A percentile compares a stretch with the other conserved stretches of the same genome.
Conservation (phyloP, 1,140 invertebrate species). For the Diorhabda carinulata region DNA sequence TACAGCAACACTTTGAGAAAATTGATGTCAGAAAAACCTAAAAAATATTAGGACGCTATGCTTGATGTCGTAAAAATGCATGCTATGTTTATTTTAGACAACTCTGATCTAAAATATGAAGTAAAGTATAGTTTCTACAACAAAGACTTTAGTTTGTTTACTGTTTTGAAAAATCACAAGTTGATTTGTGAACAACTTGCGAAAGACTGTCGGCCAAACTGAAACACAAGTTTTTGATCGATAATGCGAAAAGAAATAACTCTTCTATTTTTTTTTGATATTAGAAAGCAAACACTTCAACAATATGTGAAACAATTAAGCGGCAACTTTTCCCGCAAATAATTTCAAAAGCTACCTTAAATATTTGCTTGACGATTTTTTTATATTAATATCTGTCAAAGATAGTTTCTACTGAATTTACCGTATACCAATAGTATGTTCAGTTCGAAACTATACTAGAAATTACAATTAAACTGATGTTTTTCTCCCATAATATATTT, state of each 20-base stretch:
- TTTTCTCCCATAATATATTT: no score
- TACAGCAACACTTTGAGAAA: background rate
- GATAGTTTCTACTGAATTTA: no score
- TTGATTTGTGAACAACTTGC: background rate
- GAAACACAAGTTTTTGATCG: background rate
- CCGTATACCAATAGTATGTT: no score
- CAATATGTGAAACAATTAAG: no score
- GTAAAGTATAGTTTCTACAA: background rate
- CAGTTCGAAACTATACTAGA: no score
- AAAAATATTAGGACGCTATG: background rate
- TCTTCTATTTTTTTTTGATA: background rate
- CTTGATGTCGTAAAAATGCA: background rate
- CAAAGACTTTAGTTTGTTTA: background rate
- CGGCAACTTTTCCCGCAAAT: no score
- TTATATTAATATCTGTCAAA: no score
- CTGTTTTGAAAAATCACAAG: background rate
- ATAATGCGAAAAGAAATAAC: background rate
- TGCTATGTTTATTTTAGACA: background rate
- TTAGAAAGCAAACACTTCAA: no score
- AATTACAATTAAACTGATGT: no score
- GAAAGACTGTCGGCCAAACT: background rate
- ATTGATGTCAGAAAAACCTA: background rate
- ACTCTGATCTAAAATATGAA: background rate
- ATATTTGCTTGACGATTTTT: no score
- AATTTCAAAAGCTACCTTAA: no score